phyloP scores from a whole-genome alignment of 2,888 invertebrate species.

The Druceiella hillmani region DNA sequence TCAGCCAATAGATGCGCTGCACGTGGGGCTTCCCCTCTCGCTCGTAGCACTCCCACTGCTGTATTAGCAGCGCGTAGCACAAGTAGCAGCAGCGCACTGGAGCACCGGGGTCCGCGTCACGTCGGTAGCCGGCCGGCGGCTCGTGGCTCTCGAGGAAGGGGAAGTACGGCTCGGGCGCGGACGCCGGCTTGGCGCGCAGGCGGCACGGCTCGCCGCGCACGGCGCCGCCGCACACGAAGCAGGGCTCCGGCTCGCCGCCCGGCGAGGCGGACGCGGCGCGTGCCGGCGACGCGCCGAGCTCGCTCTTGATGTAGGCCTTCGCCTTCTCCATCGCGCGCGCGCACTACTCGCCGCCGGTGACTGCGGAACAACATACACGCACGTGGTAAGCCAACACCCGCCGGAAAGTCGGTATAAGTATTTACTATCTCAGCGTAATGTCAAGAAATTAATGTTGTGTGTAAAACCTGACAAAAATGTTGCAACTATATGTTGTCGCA shows the following conservation, averaged over 20 bases:
- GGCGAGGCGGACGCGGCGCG: slow-evolving; percentile 31
- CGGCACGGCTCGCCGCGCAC: slow-evolving; percentile 64
- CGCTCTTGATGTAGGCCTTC: slow-evolving; percentile 68
- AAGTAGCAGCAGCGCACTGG: slow-evolving; percentile 75
- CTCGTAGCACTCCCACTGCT: slow-evolving; percentile 92
- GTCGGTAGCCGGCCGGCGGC: slow-evolving; percentile 71
- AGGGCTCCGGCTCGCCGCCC: slow-evolving; percentile 57
- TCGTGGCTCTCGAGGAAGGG: slow-evolving; percentile 89
- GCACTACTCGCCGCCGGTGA: slow-evolving; percentile 9
- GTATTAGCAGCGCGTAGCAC: slow-evolving; percentile 78
- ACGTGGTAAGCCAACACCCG: no score
- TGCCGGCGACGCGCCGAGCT: slow-evolving; percentile 53
- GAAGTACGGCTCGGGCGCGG: slow-evolving; percentile 71
- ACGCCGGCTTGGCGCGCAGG: slow-evolving; percentile 50
- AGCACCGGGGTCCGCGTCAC: slow-evolving; percentile 36
- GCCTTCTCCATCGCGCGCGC: slow-evolving; percentile 53
- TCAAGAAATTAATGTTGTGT: no score
- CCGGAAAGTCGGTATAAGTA: no score
- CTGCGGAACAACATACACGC: background rate
- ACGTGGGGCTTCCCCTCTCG: slow-evolving; percentile 77
- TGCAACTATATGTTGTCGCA: no score
- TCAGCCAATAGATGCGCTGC: slow-evolving; percentile 89
- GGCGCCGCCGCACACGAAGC: slow-evolving; percentile 68
- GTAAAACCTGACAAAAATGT: no score
- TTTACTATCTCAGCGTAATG: no score